Percentiles rank a stretch among this genome's conserved stretches.
These are phyloP conservation scores for Lithobates pipiens DNA, from an alignment of 2,797 vertebrate species.

Conservation along the genomic window DNA sequence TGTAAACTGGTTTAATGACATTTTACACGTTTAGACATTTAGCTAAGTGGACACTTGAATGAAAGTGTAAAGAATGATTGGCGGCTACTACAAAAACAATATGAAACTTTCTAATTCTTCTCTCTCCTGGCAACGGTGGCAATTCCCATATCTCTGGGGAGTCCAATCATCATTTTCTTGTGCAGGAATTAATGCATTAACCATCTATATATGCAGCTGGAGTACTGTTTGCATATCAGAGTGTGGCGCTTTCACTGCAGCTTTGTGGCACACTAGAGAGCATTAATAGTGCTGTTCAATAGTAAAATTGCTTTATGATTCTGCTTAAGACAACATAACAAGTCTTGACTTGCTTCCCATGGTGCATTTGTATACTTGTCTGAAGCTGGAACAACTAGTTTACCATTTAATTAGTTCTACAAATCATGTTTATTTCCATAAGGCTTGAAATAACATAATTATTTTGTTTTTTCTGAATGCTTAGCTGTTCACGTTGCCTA, in stretches of 20 bases:
- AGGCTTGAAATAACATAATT: conserved; percentile 3
- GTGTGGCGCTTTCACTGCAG: conserved; percentile 15
- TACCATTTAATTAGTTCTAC: conserved; percentile 43
- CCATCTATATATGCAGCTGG: conserved; percentile 28
- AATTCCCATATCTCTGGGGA: background rate
- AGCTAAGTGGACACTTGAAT: background rate
- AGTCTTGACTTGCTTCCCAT: conserved; percentile 23
- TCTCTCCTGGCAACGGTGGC: background rate
- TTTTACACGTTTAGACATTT: background rate
- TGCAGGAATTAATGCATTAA: conserved; percentile 11
- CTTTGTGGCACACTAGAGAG: conserved; percentile 48
- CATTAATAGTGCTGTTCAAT: conserved; percentile 33
- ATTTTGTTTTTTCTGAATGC: background rate
- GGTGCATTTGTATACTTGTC: conserved; percentile 19
- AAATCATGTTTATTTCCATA: conserved; percentile 42
- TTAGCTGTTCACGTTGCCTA: background rate
- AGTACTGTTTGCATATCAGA: conserved; percentile 23
- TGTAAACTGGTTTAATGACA: background rate
- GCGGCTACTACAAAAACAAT: background rate
- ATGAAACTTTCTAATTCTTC: background rate
- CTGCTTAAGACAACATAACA: conserved; percentile 31
- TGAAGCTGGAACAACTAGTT: conserved; percentile 30
- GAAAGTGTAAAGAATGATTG: no score
- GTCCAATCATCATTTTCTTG: background rate
- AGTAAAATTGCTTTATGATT: conserved; percentile 30